Conservation (phyloP, 2,888 invertebrate species). For the Fragum sueziense region DNA sequence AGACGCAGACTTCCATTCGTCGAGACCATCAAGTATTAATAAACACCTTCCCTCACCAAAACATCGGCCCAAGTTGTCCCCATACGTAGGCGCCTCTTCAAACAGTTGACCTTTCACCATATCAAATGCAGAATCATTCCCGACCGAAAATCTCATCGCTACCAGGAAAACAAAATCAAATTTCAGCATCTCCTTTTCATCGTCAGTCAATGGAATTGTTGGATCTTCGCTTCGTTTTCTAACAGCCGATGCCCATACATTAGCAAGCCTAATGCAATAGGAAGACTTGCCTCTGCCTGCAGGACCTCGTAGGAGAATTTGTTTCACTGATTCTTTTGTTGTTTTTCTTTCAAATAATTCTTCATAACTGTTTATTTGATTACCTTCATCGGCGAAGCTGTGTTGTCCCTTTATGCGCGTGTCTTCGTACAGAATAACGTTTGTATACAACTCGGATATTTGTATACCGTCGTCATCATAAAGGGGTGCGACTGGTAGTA, state of each 20-base stretch:
- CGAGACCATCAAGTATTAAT: slow-evolving; percentile 18
- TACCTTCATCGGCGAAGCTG: background rate
- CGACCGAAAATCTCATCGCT: background rate
- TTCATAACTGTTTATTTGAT: background rate
- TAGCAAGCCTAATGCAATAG: slow-evolving; percentile 19
- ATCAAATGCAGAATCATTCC: background rate
- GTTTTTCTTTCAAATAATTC: background rate
- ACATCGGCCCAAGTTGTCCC: background rate
- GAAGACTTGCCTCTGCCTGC: slow-evolving; percentile 33
- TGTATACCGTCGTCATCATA: slow-evolving; percentile 5
- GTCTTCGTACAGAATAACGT: slow-evolving; percentile 8
- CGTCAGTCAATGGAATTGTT: background rate
- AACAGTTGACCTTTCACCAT: slow-evolving; percentile 13
- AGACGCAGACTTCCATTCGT: slow-evolving; percentile 10
- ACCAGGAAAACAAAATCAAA: slow-evolving; percentile 19
- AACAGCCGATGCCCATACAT: slow-evolving; percentile 24
- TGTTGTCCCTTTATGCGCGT: background rate
- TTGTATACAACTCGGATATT: slow-evolving; percentile 11
- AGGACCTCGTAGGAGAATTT: slow-evolving; percentile 20
- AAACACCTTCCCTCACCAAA: background rate
- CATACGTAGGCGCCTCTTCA: slow-evolving; percentile 1
- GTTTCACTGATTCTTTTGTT: background rate
- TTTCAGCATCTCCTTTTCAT: slow-evolving; percentile 16
- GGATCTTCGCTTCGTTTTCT: background rate
- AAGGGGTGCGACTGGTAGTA: slow-evolving; percentile 7